Conservation (phyloP, 2,113 vertebrate species). For the Toxotes chatareus region DNA sequence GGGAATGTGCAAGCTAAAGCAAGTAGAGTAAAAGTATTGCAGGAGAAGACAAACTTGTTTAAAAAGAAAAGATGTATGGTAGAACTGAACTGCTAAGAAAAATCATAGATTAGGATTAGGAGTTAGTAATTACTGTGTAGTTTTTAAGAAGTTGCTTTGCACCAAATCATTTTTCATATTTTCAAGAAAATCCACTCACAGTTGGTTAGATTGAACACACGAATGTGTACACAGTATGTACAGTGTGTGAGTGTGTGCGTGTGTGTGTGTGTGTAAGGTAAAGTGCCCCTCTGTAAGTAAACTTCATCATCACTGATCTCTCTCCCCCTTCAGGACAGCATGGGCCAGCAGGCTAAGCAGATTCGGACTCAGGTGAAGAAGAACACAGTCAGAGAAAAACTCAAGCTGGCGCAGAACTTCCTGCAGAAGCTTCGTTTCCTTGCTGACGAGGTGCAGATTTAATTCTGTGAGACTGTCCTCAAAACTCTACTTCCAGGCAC, state of each 20-base stretch:
- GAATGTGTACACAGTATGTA: not conserved
- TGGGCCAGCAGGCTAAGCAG: slow-evolving; percentile 92
- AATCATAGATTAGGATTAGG: not conserved
- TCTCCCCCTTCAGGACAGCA: slow-evolving; percentile 87
- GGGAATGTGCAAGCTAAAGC: not conserved
- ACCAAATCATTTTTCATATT: not conserved
- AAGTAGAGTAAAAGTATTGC: not conserved
- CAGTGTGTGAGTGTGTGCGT: not conserved
- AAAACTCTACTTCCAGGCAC: not conserved
- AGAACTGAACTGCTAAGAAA: too few species aligned
- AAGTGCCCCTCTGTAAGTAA: not conserved
- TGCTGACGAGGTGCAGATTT: slow-evolving; percentile 89
- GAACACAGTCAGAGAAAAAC: slow-evolving; percentile 92
- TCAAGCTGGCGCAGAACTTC: slow-evolving; percentile 93
- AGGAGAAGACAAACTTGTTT: not conserved
- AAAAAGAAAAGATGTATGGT: not conserved
- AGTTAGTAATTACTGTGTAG: too few species aligned
- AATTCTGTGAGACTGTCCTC: too few species aligned
- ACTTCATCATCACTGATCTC: not conserved
- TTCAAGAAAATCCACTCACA: not conserved
- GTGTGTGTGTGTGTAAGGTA: not conserved
- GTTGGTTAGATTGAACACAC: not conserved
- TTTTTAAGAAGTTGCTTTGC: not conserved
- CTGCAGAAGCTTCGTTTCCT: slow-evolving; percentile 95
- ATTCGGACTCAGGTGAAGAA: slow-evolving; percentile 94